Evolutionary conservation across 2,797 vertebrate species (phyloP).

Genomic region (Enoplosus armatus): DNA sequence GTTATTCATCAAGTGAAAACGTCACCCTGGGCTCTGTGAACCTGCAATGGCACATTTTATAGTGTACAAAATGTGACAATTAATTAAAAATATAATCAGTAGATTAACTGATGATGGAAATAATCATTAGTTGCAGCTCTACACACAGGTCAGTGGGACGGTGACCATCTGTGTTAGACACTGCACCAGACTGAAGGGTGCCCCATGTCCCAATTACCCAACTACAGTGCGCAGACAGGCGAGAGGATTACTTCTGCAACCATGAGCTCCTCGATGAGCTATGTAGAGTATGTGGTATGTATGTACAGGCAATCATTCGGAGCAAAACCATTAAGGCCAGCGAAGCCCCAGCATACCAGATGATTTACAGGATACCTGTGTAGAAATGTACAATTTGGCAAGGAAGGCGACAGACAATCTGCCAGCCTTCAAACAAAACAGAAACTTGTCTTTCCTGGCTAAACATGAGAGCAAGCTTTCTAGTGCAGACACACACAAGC

Average conservation of each 20-base stretch:
- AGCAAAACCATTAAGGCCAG: conserved; percentile 31
- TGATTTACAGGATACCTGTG: conserved; percentile 36
- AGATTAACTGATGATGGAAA: background rate
- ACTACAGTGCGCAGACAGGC: conserved; percentile 22
- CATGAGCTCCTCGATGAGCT: conserved; percentile 32
- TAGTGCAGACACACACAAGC: conserved; percentile 2
- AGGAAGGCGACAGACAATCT: conserved; percentile 28
- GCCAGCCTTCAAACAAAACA: conserved; percentile 20
- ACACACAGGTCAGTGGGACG: conserved; percentile 53
- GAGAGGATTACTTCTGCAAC: conserved; percentile 46
- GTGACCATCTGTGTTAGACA: conserved; percentile 46
- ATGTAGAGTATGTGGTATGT: conserved; percentile 36
- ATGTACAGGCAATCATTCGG: conserved; percentile 9
- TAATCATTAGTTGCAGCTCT: background rate
- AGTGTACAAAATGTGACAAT: background rate
- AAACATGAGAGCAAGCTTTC: conserved; percentile 16
- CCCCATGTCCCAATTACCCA: conserved; percentile 63
- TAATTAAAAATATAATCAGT: background rate
- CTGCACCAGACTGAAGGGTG: conserved; percentile 57
- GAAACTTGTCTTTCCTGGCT: conserved; percentile 27
- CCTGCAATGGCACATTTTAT: background rate
- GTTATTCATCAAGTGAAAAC: background rate
- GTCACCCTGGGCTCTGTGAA: background rate
- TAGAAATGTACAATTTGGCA: conserved; percentile 25
- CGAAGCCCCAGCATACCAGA: conserved; percentile 21